Base-by-base conservation (phyloP, 2,113 vertebrate genomes). In the Bufo bufo region DNA sequence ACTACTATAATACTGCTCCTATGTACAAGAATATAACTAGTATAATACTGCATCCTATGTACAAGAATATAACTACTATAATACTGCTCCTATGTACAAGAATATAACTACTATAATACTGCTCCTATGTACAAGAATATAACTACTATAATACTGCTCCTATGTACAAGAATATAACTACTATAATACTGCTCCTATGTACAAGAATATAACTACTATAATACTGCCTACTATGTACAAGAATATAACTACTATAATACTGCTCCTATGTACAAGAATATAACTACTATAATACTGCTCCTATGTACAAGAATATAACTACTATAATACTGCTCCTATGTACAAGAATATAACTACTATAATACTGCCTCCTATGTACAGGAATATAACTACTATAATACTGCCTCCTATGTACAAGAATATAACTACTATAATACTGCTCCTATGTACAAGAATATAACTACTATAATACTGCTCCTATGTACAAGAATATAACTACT, bases 51-150 rank as follows among this genome's bases (percentile, higher is more conserved):
- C 23, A 3, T 5, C 66, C 66, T 43, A 71, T 43, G 6, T 71
- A 71, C 66, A 71, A 71, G 66, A 71, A 71, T 71, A 71, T 43
- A 71, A 43, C 66, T 71, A 33, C 66, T 71, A 71, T 43, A 71
- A 71, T 43, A 71, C 66, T 43, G 66, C 66, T 5, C 23, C 66
- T 71, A 71, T 71, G 9, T 71, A 71, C 66, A 71, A 43, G 23
- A 71, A 71, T 71, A 71, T 71, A 71, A 71, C 66, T 71, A 71
- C 66, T 71, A 71, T 71, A 71, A 71, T 71, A 71, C 66, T 71
- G 23, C 66, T 43, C 66, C 20, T 65, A 65, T 65, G 20, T 65
- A 65, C 56, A 58, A 65, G 20, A 65, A 65, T 65, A 65, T 65
- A 65, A 65, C 63, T 65, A 61, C 63, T 65, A 65, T 65, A n/a